These are phyloP conservation scores for Macaria liturata DNA, from an alignment of 2,888 invertebrate species.

Conservation along the genomic window DNA sequence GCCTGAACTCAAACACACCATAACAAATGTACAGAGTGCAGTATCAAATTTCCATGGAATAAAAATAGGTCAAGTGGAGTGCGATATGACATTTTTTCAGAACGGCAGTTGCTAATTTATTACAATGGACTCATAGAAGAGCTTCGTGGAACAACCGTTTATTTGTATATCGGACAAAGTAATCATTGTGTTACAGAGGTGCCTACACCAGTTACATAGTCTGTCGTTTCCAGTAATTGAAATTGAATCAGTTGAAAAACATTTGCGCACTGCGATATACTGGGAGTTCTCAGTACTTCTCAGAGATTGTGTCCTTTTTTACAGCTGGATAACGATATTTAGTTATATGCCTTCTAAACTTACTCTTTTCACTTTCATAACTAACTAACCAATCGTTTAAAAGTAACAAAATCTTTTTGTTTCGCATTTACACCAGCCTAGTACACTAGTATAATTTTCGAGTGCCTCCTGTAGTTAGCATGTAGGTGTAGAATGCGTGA, in stretches of 20 bases:
- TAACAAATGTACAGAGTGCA: slow-evolving; percentile 16
- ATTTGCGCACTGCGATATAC: neutral
- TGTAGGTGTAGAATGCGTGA: slow-evolving; percentile 2
- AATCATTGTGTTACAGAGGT: slow-evolving; percentile 43
- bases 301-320: no score
- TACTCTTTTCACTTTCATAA: no score
- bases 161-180: slow-evolving; percentile 55
- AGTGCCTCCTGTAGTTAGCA: neutral
- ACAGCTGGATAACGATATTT: no score
- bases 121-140: slow-evolving; percentile 57
- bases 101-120: slow-evolving; percentile 38
- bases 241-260: slow-evolving; percentile 3
- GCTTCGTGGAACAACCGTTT: slow-evolving; percentile 58
- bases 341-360: no score
- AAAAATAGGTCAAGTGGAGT: slow-evolving; percentile 40
- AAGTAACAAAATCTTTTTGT: no score
- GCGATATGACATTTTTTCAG: slow-evolving; percentile 40
- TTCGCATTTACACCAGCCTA: no score
- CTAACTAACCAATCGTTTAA: no score
- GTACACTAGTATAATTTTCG: neutral
- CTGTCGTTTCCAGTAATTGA: slow-evolving; percentile 38
- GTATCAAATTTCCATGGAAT: slow-evolving; percentile 36
- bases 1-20: slow-evolving; percentile 19
- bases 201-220: slow-evolving; percentile 27
- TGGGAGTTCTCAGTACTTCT: no score